phyloP scores from a whole-genome alignment of 2,113 vertebrate species.

The Psilopogon haemacephalus region DNA sequence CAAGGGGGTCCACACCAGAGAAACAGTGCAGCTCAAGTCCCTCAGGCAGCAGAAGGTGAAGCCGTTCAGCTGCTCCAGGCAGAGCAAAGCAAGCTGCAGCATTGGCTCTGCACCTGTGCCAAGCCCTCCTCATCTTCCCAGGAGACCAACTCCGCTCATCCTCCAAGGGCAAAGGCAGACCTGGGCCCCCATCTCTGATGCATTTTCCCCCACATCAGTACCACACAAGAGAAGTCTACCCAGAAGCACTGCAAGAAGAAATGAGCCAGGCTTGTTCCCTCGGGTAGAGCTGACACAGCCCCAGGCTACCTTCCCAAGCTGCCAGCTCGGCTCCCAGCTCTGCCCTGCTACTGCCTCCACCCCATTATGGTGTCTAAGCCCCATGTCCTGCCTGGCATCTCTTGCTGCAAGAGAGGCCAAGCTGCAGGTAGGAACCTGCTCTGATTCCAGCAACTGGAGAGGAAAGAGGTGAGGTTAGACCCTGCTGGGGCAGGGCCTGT shows the following conservation, averaged over 20 bases:
- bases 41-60: background rate
- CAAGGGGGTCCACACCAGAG: background rate
- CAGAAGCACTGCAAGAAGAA: background rate
- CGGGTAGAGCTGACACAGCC: background rate
- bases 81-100: background rate
- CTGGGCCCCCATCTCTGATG: background rate
- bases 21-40: background rate
- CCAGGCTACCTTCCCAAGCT: background rate
- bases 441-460: background rate
- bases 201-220: background rate
- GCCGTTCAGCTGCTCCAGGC: background rate
- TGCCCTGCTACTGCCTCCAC: background rate
- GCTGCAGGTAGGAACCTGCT: conserved; percentile 37
- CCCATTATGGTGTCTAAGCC: fast-evolving
- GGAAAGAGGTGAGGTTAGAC: conserved; percentile 53
- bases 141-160: background rate
- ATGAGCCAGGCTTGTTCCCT: background rate
- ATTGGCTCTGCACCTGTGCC: background rate
- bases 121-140: background rate
- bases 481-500: conserved; percentile 9
- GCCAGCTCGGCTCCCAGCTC: background rate
- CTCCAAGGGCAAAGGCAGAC: background rate
- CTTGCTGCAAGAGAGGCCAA: background rate
- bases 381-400: background rate
- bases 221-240: background rate